Conservation (phyloP, 2,888 invertebrate species). For the Drosophila austrosaltans region DNA sequence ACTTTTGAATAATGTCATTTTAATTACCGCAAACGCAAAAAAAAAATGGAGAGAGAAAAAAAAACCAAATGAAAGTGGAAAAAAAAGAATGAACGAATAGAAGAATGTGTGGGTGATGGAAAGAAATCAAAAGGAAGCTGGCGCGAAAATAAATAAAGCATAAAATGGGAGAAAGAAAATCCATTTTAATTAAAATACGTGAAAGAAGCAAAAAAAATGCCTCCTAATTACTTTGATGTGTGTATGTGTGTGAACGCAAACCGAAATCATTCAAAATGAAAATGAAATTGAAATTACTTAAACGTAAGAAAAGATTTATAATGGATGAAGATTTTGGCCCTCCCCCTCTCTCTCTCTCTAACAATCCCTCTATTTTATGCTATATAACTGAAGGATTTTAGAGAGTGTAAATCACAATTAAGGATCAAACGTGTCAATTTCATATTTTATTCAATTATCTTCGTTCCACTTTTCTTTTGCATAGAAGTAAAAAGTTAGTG, state of each 20-base stretch:
- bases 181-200: slow-evolving; percentile 67
- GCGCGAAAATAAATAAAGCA: slow-evolving; percentile 36
- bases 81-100: neutral
- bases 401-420: neutral
- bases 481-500: too few species aligned
- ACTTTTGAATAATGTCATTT: slow-evolving; percentile 77
- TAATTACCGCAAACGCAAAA: slow-evolving; percentile 70
- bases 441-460: too few species aligned
- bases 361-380: neutral
- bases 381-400: neutral
- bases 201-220: slow-evolving; percentile 29
- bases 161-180: slow-evolving; percentile 37
- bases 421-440: neutral
- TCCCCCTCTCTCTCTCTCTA: slow-evolving; percentile 9
- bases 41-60: slow-evolving; percentile 29
- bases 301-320: slow-evolving; percentile 66
- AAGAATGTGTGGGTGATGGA: neutral
- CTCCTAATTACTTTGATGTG: slow-evolving; percentile 65
- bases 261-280: slow-evolving; percentile 30
- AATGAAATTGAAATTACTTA: slow-evolving; percentile 62
- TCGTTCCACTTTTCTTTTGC: too few species aligned
- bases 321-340: slow-evolving; percentile 45
- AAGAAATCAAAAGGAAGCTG: slow-evolving; percentile 11
- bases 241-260: slow-evolving; percentile 29
- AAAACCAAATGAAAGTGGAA: slow-evolving; percentile 11